Base-by-base conservation (phyloP, 2,113 vertebrate species). In the Lophotis ruficrista region DNA sequence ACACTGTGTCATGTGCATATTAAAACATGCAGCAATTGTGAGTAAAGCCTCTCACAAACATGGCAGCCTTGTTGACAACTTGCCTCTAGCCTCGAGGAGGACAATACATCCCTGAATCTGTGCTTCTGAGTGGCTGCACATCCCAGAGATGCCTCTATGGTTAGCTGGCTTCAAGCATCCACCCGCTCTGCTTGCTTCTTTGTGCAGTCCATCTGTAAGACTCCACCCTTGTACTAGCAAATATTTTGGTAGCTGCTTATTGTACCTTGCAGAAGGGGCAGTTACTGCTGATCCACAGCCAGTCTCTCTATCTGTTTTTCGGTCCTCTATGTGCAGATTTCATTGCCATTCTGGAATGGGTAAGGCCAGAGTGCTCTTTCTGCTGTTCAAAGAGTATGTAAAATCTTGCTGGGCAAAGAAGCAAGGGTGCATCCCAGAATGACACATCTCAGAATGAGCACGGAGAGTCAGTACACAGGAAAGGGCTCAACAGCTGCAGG, bases 401-500 rank as follows among this genome's bases (percentile, higher is more conserved):
- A 58, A 92, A 66, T 56, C 50, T 58, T 66, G 21, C 14, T 5
- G 51, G 60, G 43, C 64, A 64, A 70, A 72, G 77, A 91, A 75
- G 69, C 47, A 60, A 81, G 69, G 56, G 35, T 53, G 4, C 80
- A 38, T 70, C 76, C 51, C 47, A 83, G 75, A 93, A 87, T 64
- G 60, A 79, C 43, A 58, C 25, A 71, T 78, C 45, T 33, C 60
- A 61, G 38, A 83, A 87, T 17, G n/a, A 66, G 62, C 58, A 77
- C 22, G 66, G 43, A 64, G 48, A 61, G 31, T 82, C 70, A 33
- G 64, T 24, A 28, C 50, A 70, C 58, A 90, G 80, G 65, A 91
- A 91, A 16, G 72, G 69, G 51, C 64, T 92, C 60, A 51, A 83
- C 80, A 92, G 92, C 66, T 94, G 71, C 68, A 78, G 80, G 71